Conservation (phyloP, 2,113 vertebrate genomes). For the Benitochromis conjunctus region DNA sequence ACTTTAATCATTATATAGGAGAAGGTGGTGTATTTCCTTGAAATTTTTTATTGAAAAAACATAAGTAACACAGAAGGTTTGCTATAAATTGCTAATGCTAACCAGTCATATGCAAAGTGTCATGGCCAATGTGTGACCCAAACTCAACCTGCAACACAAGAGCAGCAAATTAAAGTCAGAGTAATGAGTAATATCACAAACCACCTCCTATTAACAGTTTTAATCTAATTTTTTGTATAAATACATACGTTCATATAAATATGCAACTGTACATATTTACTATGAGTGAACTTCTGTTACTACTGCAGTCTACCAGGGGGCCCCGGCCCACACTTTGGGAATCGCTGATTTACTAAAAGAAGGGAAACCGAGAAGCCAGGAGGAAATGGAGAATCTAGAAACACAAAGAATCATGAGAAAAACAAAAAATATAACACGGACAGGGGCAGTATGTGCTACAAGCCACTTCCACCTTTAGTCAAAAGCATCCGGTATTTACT, state of each 20-base stretch:
- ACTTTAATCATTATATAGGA: neutral
- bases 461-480: neutral
- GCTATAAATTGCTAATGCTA: neutral
- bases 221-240: neutral
- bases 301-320: neutral
- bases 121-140: neutral
- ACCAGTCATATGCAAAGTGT: neutral
- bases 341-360: neutral
- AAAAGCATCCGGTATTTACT: neutral
- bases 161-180: neutral
- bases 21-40: neutral
- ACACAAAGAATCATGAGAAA: neutral
- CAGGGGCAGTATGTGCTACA: neutral
- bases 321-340: too few species aligned
- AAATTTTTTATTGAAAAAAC: neutral
- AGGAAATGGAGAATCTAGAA: neutral
- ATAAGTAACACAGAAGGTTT: neutral
- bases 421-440: neutral
- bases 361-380: neutral
- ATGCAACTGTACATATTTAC: neutral
- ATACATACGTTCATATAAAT: accelerated
- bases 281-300: neutral
- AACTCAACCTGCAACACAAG: neutral
- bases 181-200: neutral
- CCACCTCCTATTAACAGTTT: neutral